These are phyloP conservation scores for Orchestia grillus DNA, from an alignment of 1,140 invertebrate species.

Conservation along the genomic window DNA sequence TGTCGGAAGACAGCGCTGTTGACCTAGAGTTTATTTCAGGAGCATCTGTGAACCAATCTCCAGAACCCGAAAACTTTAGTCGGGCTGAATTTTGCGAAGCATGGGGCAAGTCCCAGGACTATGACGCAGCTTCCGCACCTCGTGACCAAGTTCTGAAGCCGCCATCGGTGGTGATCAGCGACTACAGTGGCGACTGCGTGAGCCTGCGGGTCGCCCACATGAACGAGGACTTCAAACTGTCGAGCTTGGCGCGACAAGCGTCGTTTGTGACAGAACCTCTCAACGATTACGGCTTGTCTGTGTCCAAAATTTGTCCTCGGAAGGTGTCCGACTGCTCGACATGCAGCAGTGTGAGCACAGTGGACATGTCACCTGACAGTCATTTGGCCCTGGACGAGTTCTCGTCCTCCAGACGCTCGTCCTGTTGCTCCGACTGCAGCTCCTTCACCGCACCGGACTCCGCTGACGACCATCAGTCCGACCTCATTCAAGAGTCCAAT, in stretches of 20 bases:
- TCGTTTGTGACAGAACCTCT: constrained; percentile 75
- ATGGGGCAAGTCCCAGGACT: neutral
- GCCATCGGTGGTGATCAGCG: constrained; percentile 85
- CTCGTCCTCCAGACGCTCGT: constrained; percentile 75
- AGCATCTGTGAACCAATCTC: constrained; percentile 51
- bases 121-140: neutral
- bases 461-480: constrained; percentile 68
- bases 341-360: constrained; percentile 73
- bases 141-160: constrained; percentile 72
- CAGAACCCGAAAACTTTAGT: constrained; percentile 58
- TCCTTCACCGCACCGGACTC: constrained; percentile 80
- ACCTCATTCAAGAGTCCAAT: neutral
- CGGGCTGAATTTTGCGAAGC: constrained; percentile 54
- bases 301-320: constrained; percentile 45
- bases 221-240: constrained; percentile 70
- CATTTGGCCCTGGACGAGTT: constrained; percentile 73
- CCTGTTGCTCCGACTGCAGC: constrained; percentile 77
- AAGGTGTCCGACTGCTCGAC: constrained; percentile 65
- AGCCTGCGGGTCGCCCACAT: constrained; percentile 71
- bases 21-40: constrained; percentile 58
- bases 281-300: constrained; percentile 67
- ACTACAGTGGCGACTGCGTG: constrained; percentile 74
- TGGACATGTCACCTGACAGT: constrained; percentile 71
- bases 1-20: constrained; percentile 64
- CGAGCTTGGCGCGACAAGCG: constrained; percentile 78